Evolutionary conservation across 1,140 invertebrate genomes (phyloP), one percentile per base, ranked within the genome.

Genomic region (Grapholita molesta): DNA sequence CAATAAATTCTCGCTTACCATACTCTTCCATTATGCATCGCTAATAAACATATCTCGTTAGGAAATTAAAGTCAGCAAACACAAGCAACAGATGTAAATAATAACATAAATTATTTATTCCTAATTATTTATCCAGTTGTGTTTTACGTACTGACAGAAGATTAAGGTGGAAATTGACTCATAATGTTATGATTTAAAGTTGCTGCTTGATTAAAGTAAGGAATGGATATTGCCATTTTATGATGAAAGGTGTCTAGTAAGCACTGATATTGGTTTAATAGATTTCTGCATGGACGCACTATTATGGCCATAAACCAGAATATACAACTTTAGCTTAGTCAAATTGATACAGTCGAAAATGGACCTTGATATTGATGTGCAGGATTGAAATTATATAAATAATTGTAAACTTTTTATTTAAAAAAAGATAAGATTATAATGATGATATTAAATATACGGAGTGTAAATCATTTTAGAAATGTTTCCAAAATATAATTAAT

Each of bases 291-390:
- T 38, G 35, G 18, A 21, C 42, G 42, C 42, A 15, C 15, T 48
- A 48, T 48, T 48, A 48, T 48, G 42, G 11, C 21, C 18, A 15
- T 33, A 24, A 42, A 38, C 33, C 33, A 23, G 32, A 66, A 66
- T 21, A 38, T 42, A 11, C 33, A 24, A 33, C 75, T 76, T 71
- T 69, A 80, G 77, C 69, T 83, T 76, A 77, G 80, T 77, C 76
- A 78, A 72, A 18, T 18, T 33, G 25, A 55, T 35, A 67, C 70
- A 78, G 48, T 52, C 67, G 64, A 80, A 79, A 74, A 69, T 15
- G 67, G 64, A 68, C 73, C 67, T 78, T 82, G 77, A 67, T 15
- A 64, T 70, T 57, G 25, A 52, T 38, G n/a, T n/a, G n/a, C n/a
- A n/a, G n/a, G n/a, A n/a, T n/a, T n/a, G n/a, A n/a, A n/a, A n/a